Conservation (phyloP, 2,113 vertebrate species). For the Colaptes auratus region DNA sequence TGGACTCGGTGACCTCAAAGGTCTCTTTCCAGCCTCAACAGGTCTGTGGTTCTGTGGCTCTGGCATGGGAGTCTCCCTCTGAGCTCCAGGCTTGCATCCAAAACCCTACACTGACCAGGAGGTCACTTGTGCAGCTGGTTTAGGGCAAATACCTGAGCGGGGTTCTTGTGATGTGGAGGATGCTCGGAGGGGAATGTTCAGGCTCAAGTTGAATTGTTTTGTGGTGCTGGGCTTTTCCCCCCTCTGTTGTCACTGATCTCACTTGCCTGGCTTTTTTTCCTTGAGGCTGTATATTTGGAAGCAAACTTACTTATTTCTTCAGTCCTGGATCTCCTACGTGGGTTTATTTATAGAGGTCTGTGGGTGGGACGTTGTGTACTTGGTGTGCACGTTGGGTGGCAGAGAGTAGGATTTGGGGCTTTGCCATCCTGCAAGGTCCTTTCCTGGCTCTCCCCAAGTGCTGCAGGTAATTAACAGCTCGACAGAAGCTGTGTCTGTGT, state of each 20-base stretch:
- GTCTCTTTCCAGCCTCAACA: too few species aligned
- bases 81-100: background rate
- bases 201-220: background rate
- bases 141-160: fast-evolving
- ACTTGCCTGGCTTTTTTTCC: background rate
- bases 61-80: background rate
- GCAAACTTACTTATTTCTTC: conserved; percentile 52
- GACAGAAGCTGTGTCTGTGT: background rate
- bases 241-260: background rate
- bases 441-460: background rate
- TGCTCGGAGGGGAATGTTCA: background rate
- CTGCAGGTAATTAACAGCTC: background rate
- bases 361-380: conserved; percentile 63
- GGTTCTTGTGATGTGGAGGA: fast-evolving
- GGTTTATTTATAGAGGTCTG: conserved; percentile 73
- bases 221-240: background rate
- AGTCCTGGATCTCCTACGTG: conserved; percentile 62
- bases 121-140: fast-evolving
- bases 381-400: background rate
- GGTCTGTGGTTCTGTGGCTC: background rate
- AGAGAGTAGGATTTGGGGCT: background rate
- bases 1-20: too few species aligned
- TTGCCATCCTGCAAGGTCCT: background rate
- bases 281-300: background rate
- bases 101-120: background rate